Evolutionary conservation across 1,140 invertebrate genomes (phyloP), one percentile per base, ranked within the genome.

Genomic region (Anastrepha ludens): DNA sequence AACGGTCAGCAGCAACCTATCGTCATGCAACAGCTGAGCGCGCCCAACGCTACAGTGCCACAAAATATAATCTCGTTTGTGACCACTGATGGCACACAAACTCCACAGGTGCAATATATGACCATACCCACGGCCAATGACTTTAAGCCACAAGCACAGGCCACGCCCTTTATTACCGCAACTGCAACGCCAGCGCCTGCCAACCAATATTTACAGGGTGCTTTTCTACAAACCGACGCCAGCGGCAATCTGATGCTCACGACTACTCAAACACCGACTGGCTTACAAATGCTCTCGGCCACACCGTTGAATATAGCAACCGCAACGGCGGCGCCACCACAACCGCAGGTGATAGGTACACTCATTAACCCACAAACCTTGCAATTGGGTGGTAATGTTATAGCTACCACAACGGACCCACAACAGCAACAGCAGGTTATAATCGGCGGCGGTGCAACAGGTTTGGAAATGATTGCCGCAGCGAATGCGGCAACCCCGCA

Each of bases 391-490:
- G 94, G 60, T 94, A 94, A 90, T 93, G 94, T 41, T 11, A 55
- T 87, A 29, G 87, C 90, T 1, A 89, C 90, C 41, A 87, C 89
- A 94, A 67, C 89, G 93, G 94, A 93, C 95, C 87, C 89, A 15
- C 89, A 39, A 89, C 90, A 3, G 88, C 91, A 92, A 41, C 91
- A 92, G 60, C 90, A 90, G 2, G 59, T 92, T 0, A 92, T 92
- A 2, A 85, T 92, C 20, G 90, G 91, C 9, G 89, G 90, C 7
- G 78, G 88, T 0, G 17, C 86, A 1, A 89, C 88, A 0, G 91
- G 91, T 0, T 50, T 97, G 67, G 96, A 97, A 91, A 96, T 96
- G 94, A 95, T 96, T 17, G 95, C 95, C 2, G 94, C 95, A 5
- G 94, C 96, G 90, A 95, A 96, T 17, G 94, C 95, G 8, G 94